phyloP scores from a whole-genome alignment of 2,113 vertebrate species.

The Miniopterus natalensis region DNA sequence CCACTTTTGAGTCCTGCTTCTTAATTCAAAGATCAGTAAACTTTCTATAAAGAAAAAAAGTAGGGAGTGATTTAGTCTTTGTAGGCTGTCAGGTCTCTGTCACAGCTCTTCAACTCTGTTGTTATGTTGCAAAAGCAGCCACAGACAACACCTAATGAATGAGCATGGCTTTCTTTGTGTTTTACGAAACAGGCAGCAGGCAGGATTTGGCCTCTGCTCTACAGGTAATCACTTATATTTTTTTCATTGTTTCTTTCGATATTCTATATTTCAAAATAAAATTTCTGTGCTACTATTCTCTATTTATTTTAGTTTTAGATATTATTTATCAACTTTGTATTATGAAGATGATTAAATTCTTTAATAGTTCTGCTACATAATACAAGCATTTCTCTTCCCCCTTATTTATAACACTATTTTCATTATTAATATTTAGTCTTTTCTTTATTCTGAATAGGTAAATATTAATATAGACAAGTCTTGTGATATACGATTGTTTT shows the following conservation, averaged over 20 bases:
- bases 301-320: background rate
- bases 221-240: background rate
- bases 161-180: background rate
- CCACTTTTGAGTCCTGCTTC: background rate
- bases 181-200: background rate
- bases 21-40: background rate
- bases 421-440: background rate
- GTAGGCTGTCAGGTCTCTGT: background rate
- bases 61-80: constrained; percentile 2
- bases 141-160: background rate
- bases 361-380: background rate
- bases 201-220: background rate
- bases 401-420: background rate
- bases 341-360: background rate
- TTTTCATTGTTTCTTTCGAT: background rate
- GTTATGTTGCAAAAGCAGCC: background rate
- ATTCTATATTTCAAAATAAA: constrained; percentile 20
- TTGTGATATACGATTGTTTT: background rate
- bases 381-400: background rate
- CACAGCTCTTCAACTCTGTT: background rate
- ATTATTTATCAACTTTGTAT: background rate
- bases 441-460: background rate
- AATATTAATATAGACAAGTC: background rate
- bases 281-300: background rate
- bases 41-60: background rate